phyloP scores from a whole-genome alignment of 2,797 vertebrate species.

The Semaprochilodus insignis region DNA sequence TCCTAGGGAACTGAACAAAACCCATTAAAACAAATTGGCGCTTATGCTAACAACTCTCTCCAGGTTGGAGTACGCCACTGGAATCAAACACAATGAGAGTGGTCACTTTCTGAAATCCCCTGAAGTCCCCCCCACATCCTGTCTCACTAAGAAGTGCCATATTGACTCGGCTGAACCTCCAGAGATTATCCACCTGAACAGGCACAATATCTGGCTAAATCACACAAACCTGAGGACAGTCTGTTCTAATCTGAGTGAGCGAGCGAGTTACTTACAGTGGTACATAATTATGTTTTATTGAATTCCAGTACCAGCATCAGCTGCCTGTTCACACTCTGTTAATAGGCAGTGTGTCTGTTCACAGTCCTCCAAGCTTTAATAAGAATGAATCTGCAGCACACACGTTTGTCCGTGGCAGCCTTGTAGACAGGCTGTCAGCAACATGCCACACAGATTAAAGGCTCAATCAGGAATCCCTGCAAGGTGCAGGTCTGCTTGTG shows the following conservation, averaged over 20 bases:
- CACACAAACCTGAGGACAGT: not conserved
- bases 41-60: not conserved
- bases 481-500: not conserved
- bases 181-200: not conserved
- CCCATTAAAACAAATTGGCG: not conserved
- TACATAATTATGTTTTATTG: conserved; percentile 44
- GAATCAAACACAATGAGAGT: not conserved
- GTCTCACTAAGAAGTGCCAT: conserved; percentile 17
- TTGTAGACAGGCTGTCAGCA: conserved; percentile 24
- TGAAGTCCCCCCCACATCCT: not conserved
- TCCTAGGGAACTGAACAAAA: no score
- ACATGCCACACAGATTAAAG: conserved; percentile 29
- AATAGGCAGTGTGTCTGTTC: conserved; percentile 30
- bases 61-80: not conserved
- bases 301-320: conserved; percentile 17
- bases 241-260: conserved; percentile 10
- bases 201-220: conserved; percentile 24
- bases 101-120: not conserved
- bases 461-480: conserved; percentile 18
- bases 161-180: conserved; percentile 10
- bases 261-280: conserved; percentile 23
- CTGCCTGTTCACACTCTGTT: conserved; percentile 29
- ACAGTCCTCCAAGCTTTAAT: conserved; percentile 45
- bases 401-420: conserved; percentile 23
- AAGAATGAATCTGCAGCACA: conserved; percentile 44